Evolutionary conservation across 2,113 vertebrate genomes (phyloP).

Genomic region (Mandrillus leucophaeus): DNA sequence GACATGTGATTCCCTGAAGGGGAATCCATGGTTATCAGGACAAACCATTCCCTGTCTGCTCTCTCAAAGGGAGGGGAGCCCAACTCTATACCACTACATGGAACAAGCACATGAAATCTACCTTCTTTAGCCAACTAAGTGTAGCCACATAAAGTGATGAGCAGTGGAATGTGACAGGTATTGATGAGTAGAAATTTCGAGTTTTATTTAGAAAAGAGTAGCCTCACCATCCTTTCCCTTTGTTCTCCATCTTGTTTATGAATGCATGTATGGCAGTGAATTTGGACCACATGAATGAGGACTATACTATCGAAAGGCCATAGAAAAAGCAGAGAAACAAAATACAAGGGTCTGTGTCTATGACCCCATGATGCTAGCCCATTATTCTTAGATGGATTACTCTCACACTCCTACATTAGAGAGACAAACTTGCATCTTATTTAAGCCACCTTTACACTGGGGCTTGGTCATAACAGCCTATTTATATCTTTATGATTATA

Average conservation of each 20-base stretch:
- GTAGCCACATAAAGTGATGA: background rate
- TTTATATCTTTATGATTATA: background rate
- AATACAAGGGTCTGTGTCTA: accelerated
- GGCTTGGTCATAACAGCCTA: background rate
- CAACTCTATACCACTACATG: too few relatives aligned
- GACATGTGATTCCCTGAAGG: too few relatives aligned
- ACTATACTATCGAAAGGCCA: too few relatives aligned
- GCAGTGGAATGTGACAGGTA: background rate
- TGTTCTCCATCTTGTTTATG: background rate
- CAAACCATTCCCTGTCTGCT: too few relatives aligned
- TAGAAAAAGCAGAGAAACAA: background rate
- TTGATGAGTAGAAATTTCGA: background rate
- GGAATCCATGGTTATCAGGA: too few relatives aligned
- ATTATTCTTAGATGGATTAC: background rate
- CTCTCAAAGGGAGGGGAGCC: too few relatives aligned
- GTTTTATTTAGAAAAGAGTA: background rate
- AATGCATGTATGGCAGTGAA: too few relatives aligned
- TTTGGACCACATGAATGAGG: background rate
- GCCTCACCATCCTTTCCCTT: accelerated
- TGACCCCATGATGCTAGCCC: accelerated
- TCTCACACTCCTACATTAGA: background rate
- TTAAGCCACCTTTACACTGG: background rate
- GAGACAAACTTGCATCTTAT: background rate
- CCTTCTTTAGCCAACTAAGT: background rate
- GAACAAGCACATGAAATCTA: background rate